phyloP scores from a whole-genome alignment of 2,888 invertebrate genomes.

The Acronicta alni region DNA sequence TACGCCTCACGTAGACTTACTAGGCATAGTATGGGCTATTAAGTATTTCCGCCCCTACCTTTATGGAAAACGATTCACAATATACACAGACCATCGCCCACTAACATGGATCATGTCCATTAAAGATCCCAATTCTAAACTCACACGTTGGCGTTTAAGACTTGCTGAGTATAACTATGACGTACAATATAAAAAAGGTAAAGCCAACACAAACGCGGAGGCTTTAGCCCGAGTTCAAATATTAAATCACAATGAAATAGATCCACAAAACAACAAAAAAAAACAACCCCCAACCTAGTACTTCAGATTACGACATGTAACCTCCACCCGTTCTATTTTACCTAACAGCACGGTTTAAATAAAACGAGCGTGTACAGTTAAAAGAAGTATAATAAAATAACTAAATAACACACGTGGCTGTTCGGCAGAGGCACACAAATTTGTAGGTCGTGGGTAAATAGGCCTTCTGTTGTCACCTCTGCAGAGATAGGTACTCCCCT shows the following conservation, averaged over 20 bases:
- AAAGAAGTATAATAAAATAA: no score
- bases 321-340: no score
- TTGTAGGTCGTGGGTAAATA: no score
- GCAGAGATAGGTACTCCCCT: no score
- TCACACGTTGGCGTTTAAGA: conserved; percentile 67
- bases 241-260: conserved; percentile 16
- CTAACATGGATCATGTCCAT: conserved; percentile 66
- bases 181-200: conserved; percentile 57
- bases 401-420: no score
- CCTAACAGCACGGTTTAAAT: background rate
- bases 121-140: conserved; percentile 69
- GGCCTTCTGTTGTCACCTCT: no score
- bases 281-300: conserved; percentile 6
- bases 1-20: conserved; percentile 62
- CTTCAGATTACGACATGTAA: background rate
- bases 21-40: conserved; percentile 65
- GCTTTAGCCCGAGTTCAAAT: conserved; percentile 54
- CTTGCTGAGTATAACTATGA: conserved; percentile 58
- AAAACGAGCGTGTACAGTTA: no score
- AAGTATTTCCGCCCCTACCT: conserved; percentile 69
- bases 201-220: conserved; percentile 58
- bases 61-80: conserved; percentile 66
- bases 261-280: background rate
- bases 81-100: conserved; percentile 72
- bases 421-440: no score